Base-by-base conservation (phyloP, 2,888 invertebrate species). In the Tinea semifulvella region DNA sequence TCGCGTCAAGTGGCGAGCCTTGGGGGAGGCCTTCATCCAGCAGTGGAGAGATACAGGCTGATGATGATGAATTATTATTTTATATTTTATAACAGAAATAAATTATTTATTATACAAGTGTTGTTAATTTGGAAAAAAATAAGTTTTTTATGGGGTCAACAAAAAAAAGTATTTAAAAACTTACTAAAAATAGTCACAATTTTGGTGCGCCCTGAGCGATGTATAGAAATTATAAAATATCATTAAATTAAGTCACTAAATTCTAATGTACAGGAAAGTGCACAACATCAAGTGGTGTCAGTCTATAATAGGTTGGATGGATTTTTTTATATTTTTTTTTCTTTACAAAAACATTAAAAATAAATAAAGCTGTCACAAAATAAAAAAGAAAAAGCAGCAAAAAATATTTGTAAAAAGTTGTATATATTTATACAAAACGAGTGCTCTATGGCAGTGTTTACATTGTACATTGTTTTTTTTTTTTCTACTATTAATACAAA, bases 301-400 rank as follows among this genome's bases (percentile, higher is more conserved):
- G 80, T 80, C 80, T 80, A 79, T 77, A 75, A 68, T 66, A 74
- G 69, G 66, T 71, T 72, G 79, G 79, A 79, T 80, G 79, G 79
- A 77, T 67, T 74, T 65, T 60, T 63, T 67, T 60, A 57, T 52
- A 56, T 63, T 53, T 40, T 40, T 39, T 28, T 52, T 56, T 53
- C 56, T 55, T 56, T 46, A 39, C 51, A 47, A 47, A 52, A 52
- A n/a, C n/a, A n/a, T n/a, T 38, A 52, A 53, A 52, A 22, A 22
- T 22, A 36, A 43, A 42, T 35, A 14, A 25, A 44, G 36, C 39
- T 25, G 19, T 18, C 43, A 44, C 42, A 44, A 43, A 20, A 44
- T 43, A 31, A 36, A 26, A 40, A 47, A 47, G 42, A 35, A 16
- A 40, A 25, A 20, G 14, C 22, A n/a, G n/a, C 19, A 43, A 19